Conservation (phyloP, 2,888 invertebrate genomes). For the Nephrotoma guestfalica region DNA sequence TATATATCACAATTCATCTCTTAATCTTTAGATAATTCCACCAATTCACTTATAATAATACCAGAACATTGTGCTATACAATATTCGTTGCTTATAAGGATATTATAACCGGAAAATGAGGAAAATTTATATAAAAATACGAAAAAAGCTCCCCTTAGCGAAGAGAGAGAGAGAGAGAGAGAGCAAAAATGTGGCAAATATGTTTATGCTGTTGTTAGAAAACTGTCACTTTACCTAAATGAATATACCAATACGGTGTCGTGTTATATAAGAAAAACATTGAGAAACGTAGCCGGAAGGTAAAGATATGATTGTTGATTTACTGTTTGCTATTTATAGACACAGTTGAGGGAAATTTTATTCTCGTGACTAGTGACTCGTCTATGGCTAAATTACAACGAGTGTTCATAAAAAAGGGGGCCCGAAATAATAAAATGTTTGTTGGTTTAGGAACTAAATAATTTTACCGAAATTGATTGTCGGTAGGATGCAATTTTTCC, state of each 20-base stretch:
- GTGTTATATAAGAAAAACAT: not conserved
- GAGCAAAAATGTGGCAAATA: not conserved
- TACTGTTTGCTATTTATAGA: not conserved
- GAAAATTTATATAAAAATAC: not conserved
- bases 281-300: not conserved
- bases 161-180: not conserved
- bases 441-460: not conserved
- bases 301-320: not conserved
- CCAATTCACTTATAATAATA: not conserved
- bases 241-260: not conserved
- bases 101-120: not conserved
- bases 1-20: not conserved
- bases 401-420: not conserved
- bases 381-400: not conserved
- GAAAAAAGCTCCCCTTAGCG: not conserved
- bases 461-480: not conserved
- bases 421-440: not conserved
- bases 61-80: not conserved
- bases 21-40: not conserved
- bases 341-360: not conserved
- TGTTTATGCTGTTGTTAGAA: not conserved
- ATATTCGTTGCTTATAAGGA: not conserved
- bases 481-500: not conserved
- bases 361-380: not conserved
- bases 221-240: not conserved